Percentiles rank a stretch among this genome's conserved stretches.
Evolutionary conservation across 2,888 invertebrate species (phyloP).

Genomic region (Ecliptopera silaceata): DNA sequence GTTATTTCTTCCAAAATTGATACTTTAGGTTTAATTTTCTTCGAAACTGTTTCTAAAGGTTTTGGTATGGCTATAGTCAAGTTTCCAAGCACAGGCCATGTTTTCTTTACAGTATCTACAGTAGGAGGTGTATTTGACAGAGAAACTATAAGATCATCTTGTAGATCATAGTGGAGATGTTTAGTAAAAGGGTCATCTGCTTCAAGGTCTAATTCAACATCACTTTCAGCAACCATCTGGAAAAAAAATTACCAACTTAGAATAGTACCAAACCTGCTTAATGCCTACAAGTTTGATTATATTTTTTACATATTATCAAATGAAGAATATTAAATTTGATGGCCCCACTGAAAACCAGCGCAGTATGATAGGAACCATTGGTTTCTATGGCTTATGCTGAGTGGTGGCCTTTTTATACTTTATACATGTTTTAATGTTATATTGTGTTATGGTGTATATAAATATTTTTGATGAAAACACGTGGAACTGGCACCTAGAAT

Average conservation of each 20-base stretch:
- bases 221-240: slow-evolving; percentile 48
- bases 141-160: slow-evolving; percentile 84
- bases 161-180: slow-evolving; percentile 87
- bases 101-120: slow-evolving; percentile 61
- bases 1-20: slow-evolving; percentile 82
- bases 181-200: slow-evolving; percentile 86
- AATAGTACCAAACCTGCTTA: too few relatives aligned
- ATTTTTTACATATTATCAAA: too few relatives aligned
- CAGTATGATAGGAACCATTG: too few relatives aligned
- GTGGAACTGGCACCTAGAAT: too few relatives aligned
- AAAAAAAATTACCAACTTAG: slow-evolving; percentile 19
- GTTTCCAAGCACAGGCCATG: slow-evolving; percentile 86
- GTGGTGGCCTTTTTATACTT: too few relatives aligned
- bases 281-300: too few relatives aligned
- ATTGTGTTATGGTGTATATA: too few relatives aligned
- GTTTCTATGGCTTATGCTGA: too few relatives aligned
- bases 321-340: too few relatives aligned
- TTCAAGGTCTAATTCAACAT: slow-evolving; percentile 48
- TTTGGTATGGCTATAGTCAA: slow-evolving; percentile 84
- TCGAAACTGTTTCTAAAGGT: slow-evolving; percentile 51
- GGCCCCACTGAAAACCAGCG: too few relatives aligned
- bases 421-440: too few relatives aligned
- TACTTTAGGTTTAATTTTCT: slow-evolving; percentile 63
- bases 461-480: too few relatives aligned
- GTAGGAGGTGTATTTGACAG: slow-evolving; percentile 78